Conservation (phyloP, 1,140 invertebrate species). For the Ptiloglossa arizonensis region DNA sequence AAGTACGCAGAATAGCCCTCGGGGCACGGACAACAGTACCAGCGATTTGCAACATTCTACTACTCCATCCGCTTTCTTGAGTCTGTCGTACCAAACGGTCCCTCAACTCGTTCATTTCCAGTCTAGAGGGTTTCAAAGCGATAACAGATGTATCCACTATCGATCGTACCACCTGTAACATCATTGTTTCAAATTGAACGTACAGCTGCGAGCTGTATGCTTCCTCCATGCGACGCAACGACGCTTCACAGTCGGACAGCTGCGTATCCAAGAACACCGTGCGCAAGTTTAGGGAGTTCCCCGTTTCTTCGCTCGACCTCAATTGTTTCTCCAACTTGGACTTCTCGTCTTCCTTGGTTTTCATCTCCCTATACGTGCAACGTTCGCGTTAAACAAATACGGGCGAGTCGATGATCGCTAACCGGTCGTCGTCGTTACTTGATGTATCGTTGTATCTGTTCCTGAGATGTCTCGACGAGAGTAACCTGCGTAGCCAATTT, state of each 20-base stretch:
- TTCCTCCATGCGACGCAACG: constrained; percentile 66
- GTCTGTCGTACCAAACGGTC: constrained; percentile 69
- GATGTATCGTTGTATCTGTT: constrained; percentile 69
- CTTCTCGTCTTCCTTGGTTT: constrained; percentile 56
- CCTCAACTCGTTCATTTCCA: constrained; percentile 70
- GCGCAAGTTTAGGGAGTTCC: constrained; percentile 50
- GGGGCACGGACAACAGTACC: constrained; percentile 75
- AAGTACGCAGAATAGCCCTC: constrained; percentile 73
- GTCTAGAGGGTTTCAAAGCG: constrained; percentile 50
- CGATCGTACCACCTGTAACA: too few species aligned
- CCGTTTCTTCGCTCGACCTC: constrained; percentile 56
- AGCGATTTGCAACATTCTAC: constrained; percentile 75
- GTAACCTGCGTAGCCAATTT: constrained; percentile 69
- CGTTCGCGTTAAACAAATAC: not conserved
- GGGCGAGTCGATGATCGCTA: not conserved
- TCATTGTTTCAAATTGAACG: not conserved
- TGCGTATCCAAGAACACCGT: constrained; percentile 66
- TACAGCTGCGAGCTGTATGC: constrained; percentile 71
- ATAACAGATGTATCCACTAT: not conserved
- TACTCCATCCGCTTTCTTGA: constrained; percentile 73
- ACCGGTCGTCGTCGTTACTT: constrained; percentile 33
- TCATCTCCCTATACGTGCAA: constrained; percentile 55
- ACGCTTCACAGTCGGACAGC: constrained; percentile 65
- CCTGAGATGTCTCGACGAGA: constrained; percentile 68
- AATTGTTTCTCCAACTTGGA: constrained; percentile 60